Percentiles rank a stretch among this genome's conserved stretches.
phyloP scores from a whole-genome alignment of 2,113 vertebrate species.

The Triplophysa dalaica region DNA sequence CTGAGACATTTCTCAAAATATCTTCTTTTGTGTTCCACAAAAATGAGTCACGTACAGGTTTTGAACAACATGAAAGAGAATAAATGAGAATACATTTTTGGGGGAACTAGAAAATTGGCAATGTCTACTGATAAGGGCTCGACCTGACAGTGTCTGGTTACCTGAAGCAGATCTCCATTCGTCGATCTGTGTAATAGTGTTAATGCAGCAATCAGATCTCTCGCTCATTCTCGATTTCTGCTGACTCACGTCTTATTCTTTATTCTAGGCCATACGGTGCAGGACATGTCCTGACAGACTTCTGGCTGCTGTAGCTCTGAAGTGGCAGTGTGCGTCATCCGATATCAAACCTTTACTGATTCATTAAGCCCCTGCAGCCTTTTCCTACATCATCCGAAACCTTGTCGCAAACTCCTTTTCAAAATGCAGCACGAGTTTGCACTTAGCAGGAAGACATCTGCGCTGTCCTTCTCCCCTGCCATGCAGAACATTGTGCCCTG shows the following conservation, averaged over 20 bases:
- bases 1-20: too few relatives aligned
- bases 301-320: neutral
- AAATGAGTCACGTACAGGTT: too few relatives aligned
- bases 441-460: conserved; percentile 28
- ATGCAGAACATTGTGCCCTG: conserved; percentile 10
- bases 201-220: conserved; percentile 6
- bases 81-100: too few relatives aligned
- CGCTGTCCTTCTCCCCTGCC: conserved; percentile 3
- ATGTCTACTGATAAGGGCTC: neutral
- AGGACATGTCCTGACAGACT: conserved; percentile 12
- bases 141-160: neutral
- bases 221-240: conserved; percentile 59
- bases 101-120: neutral
- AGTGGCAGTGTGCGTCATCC: conserved; percentile 8
- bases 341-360: conserved; percentile 30
- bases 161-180: neutral
- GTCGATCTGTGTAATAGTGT: neutral
- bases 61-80: too few relatives aligned
- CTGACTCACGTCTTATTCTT: conserved; percentile 51
- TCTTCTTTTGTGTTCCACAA: too few relatives aligned
- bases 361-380: conserved; percentile 21
- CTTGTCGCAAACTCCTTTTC: neutral
- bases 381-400: neutral
- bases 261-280: neutral
- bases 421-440: conserved; percentile 24